These are phyloP conservation scores for Drosophila dunni DNA, from an alignment of 1,140 invertebrate species.

Conservation along the genomic window DNA sequence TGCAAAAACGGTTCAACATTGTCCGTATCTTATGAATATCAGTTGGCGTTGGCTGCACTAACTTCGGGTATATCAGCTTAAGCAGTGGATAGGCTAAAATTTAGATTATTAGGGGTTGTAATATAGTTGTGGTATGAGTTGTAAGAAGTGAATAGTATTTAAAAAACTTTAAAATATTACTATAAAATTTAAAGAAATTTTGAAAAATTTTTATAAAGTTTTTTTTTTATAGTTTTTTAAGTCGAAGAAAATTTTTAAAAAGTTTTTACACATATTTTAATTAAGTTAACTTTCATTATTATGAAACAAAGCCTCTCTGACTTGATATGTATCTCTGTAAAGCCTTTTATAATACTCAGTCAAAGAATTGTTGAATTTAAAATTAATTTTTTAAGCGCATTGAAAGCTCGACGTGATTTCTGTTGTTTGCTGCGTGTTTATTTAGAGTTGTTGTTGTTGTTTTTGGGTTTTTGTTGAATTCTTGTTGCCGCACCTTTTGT, in stretches of 20 bases:
- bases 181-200: too few species aligned
- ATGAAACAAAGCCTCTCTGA: neutral
- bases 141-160: too few species aligned
- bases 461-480: conserved; percentile 38
- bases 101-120: neutral
- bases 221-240: too few species aligned
- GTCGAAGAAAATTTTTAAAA: too few species aligned
- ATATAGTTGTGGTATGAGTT: too few species aligned
- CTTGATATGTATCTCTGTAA: too few species aligned
- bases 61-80: conserved; percentile 7
- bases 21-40: conserved; percentile 7
- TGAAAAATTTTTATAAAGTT: too few species aligned
- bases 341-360: neutral
- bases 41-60: conserved; percentile 15
- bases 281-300: neutral
- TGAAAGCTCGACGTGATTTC: neutral
- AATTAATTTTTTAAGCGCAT: conserved; percentile 23
- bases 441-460: conserved; percentile 39
- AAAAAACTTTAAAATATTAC: too few species aligned
- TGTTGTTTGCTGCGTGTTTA: conserved; percentile 29
- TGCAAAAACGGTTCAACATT: conserved; percentile 43
- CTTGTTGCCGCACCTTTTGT: conserved; percentile 65
- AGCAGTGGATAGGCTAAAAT: too few species aligned
- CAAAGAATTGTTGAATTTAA: neutral
- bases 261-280: neutral